A percentile compares a stretch with the other conserved stretches of the same genome.
Conservation (phyloP, 2,797 vertebrate species). For the Sebastes minor region DNA sequence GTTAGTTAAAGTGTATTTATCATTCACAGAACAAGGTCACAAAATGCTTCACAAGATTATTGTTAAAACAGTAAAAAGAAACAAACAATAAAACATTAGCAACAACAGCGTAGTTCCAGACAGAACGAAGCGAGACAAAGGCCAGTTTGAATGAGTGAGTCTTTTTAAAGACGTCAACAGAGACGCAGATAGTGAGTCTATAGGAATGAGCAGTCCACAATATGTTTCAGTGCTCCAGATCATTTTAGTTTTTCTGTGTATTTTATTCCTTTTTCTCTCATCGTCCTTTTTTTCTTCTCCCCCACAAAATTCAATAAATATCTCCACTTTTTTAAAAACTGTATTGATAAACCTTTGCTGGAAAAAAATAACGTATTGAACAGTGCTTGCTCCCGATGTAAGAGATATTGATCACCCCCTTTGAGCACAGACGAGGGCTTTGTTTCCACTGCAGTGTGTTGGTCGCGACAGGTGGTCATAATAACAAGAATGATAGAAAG, state of each 20-base stretch:
- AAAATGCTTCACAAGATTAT: background rate
- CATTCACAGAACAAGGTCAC: background rate
- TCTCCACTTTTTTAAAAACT: background rate
- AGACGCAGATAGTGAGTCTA: background rate
- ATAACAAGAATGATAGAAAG: background rate
- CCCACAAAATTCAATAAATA: background rate
- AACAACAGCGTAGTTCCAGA: background rate
- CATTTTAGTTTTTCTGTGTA: background rate
- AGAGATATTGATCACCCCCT: conserved; percentile 8
- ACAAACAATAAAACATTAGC: background rate
- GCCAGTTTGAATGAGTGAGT: background rate
- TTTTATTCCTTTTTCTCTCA: background rate
- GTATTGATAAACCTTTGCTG: conserved; percentile 1
- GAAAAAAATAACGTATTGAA: background rate
- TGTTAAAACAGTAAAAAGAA: background rate
- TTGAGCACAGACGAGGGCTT: background rate
- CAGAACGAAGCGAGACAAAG: background rate
- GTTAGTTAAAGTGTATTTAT: background rate
- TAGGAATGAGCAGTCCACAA: background rate
- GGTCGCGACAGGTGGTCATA: background rate
- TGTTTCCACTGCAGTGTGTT: background rate
- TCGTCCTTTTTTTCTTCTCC: background rate
- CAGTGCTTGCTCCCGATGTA: background rate
- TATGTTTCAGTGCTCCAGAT: background rate
- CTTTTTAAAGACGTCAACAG: background rate